Evolutionary conservation across 1,140 invertebrate genomes (phyloP).

Genomic region (Apis cerana): DNA sequence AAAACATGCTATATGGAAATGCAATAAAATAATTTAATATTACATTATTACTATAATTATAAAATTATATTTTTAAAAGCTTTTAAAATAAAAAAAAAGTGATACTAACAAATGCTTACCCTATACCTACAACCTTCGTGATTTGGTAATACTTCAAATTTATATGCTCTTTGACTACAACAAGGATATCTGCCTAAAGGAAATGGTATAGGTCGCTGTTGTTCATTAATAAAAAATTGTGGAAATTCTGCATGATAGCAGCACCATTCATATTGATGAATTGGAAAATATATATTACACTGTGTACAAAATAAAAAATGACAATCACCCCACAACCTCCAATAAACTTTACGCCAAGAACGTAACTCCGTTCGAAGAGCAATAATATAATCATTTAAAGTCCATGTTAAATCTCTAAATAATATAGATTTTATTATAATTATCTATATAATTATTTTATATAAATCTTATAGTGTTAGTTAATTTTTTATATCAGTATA

Average conservation of each 20-base stretch:
- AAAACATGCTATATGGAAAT: slow-evolving; percentile 13
- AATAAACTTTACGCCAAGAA: slow-evolving; percentile 95
- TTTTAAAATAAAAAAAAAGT: not conserved
- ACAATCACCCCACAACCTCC: slow-evolving; percentile 94
- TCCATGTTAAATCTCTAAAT: slow-evolving; percentile 89
- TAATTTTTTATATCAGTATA: not conserved
- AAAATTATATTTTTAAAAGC: not conserved
- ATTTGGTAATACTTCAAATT: slow-evolving; percentile 86
- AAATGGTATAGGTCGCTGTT: slow-evolving; percentile 82
- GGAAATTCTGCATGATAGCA: slow-evolving; percentile 88
- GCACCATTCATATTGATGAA: slow-evolving; percentile 90
- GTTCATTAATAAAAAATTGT: slow-evolving; percentile 88
- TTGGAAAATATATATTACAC: slow-evolving; percentile 89
- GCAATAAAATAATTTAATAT: not conserved
- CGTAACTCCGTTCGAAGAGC: slow-evolving; percentile 89
- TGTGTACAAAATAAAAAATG: slow-evolving; percentile 90
- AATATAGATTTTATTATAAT: slow-evolving; percentile 41
- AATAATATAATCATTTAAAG: slow-evolving; percentile 90
- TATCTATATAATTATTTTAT: not conserved
- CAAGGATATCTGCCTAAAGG: slow-evolving; percentile 91
- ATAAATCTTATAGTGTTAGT: slow-evolving; percentile 13
- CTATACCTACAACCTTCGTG: slow-evolving; percentile 76
- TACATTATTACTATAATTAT: not conserved
- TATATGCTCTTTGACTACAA: slow-evolving; percentile 91
- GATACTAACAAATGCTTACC: slow-evolving; percentile 60